These are phyloP conservation scores for Phoenicopterus ruber DNA, from an alignment of 2,113 vertebrate genomes.

Conservation along the genomic window DNA sequence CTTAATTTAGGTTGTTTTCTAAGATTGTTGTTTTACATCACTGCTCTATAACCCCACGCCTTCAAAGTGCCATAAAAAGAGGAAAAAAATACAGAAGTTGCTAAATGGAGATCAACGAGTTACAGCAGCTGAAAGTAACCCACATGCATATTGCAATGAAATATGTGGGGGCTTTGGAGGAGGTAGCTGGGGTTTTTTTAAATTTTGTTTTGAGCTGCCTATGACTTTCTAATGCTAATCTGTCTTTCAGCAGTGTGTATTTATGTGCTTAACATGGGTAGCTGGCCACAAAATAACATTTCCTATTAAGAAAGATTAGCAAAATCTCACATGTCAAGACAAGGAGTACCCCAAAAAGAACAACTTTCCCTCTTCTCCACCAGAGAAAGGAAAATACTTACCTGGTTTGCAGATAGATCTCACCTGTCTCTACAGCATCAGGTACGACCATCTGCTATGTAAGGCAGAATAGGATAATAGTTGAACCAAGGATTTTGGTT, in stretches of 20 bases:
- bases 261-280: neutral
- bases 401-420: neutral
- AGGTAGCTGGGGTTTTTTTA: neutral
- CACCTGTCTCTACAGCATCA: neutral
- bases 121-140: slow-evolving; percentile 32
- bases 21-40: neutral
- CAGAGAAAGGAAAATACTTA: neutral
- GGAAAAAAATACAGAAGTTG: slow-evolving; percentile 29
- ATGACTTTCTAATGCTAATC: neutral
- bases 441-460: neutral
- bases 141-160: neutral
- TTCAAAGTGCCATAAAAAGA: neutral
- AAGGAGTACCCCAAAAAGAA: neutral
- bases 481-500: neutral
- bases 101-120: slow-evolving; percentile 2
- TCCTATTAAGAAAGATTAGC: neutral
- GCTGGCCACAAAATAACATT: neutral
- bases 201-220: slow-evolving; percentile 4
- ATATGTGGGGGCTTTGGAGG: neutral
- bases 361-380: rapidly evolving
- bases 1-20: slow-evolving; percentile 6
- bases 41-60: neutral
- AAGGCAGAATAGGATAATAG: neutral
- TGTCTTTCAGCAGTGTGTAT: neutral
- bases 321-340: neutral